Percentiles rank a stretch among this genome's conserved stretches.
These are phyloP conservation scores for Anser brachyrhynchus DNA, from an alignment of 2,113 vertebrate genomes.

Conservation along the genomic window DNA sequence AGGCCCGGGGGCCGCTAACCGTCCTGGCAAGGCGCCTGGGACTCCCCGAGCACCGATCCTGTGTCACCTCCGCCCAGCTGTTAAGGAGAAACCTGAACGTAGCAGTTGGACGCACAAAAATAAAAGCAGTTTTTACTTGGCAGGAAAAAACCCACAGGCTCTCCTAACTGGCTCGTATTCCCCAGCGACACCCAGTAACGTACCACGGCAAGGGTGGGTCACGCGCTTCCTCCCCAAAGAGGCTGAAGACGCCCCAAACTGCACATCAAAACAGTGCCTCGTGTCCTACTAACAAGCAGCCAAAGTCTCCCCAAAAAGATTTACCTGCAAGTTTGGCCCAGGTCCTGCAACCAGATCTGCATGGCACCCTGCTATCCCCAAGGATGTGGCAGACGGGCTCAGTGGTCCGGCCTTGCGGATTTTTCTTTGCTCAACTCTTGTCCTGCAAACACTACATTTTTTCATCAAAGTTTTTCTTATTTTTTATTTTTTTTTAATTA, in stretches of 20 bases:
- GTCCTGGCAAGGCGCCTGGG: neutral
- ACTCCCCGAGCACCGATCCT: neutral
- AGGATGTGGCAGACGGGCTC: neutral
- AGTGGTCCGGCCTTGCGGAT: neutral
- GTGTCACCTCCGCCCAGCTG: neutral
- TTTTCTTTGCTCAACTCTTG: neutral
- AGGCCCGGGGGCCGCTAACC: neutral
- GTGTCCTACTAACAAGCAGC: neutral
- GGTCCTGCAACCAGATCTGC: neutral
- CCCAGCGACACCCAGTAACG: neutral
- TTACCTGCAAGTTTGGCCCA: neutral
- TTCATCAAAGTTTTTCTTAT: neutral
- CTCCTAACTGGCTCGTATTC: neutral
- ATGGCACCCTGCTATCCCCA: neutral
- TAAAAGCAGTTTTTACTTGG: neutral
- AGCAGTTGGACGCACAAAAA: neutral
- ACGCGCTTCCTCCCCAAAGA: neutral
- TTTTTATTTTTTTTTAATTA: neutral
- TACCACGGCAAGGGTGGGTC: neutral
- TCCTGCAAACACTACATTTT: neutral
- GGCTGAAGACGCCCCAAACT: constrained; percentile 28
- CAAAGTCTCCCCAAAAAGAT: neutral
- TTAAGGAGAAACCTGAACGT: neutral
- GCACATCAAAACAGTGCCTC: neutral
- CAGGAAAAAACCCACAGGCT: constrained; percentile 9